phyloP scores from a whole-genome alignment of 2,888 invertebrate genomes.

The Eledona agricola region DNA sequence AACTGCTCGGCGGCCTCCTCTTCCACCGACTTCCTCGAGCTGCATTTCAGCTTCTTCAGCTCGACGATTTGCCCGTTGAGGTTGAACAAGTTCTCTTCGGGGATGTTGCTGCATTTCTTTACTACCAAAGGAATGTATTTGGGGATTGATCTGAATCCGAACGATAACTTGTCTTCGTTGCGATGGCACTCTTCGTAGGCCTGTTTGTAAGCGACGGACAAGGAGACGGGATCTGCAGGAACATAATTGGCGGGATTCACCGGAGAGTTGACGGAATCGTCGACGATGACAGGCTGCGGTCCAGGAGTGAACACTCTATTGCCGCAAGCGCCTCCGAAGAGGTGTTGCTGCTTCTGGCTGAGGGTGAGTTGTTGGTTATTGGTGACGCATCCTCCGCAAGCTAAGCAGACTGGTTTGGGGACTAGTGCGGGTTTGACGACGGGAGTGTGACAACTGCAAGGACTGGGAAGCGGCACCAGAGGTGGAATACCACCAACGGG shows the following conservation, averaged over 20 bases:
- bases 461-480: constrained; percentile 51
- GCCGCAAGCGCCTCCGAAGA: constrained; percentile 19
- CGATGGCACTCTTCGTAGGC: constrained; percentile 58
- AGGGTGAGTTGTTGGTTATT: constrained; percentile 13
- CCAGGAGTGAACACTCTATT: constrained; percentile 1
- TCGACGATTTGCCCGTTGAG: constrained; percentile 66
- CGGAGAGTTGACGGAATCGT: neutral
- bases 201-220: constrained; percentile 61
- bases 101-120: constrained; percentile 53
- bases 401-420: constrained; percentile 52
- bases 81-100: constrained; percentile 65
- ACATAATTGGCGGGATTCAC: constrained; percentile 30
- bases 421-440: constrained; percentile 57
- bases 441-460: constrained; percentile 53
- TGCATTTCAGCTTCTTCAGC: constrained; percentile 53
- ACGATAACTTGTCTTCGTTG: constrained; percentile 65
- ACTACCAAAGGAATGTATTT: constrained; percentile 53
- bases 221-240: constrained; percentile 64
- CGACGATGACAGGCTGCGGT: constrained; percentile 2
- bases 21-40: constrained; percentile 44
- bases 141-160: constrained; percentile 65
- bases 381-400: constrained; percentile 7
- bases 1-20: constrained; percentile 56
- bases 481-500: constrained; percentile 16
- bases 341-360: constrained; percentile 9